A percentile compares a stretch with the other conserved stretches of the same genome.
Conservation (phyloP, 2,113 vertebrate genomes). For the Herpetotheres cachinnans region DNA sequence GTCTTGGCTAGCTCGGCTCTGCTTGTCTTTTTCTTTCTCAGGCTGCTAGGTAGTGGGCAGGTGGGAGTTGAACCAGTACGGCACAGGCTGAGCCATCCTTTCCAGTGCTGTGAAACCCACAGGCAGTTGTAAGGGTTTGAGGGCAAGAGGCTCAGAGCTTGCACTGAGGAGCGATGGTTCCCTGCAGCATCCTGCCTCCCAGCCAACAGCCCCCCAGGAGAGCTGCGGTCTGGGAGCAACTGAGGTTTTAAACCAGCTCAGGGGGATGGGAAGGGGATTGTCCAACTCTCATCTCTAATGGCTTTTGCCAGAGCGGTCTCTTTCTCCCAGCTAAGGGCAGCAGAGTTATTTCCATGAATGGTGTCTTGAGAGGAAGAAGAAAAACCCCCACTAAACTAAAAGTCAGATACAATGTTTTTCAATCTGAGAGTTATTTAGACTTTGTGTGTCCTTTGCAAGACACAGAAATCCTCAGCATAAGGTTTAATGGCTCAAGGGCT, state of each 20-base stretch:
- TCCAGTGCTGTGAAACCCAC: neutral
- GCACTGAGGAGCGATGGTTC: neutral
- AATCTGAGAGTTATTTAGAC: constrained; percentile 54
- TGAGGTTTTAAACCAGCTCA: neutral
- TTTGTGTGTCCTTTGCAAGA: constrained; percentile 19
- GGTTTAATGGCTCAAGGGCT: constrained; percentile 41
- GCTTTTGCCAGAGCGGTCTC: neutral
- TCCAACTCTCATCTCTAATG: neutral
- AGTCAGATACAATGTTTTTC: constrained; percentile 12
- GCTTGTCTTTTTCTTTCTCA: neutral
- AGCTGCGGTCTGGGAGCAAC: neutral
- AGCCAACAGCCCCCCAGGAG: neutral
- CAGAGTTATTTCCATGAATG: neutral
- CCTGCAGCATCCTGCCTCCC: neutral
- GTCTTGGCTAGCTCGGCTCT: neutral
- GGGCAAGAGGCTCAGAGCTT: neutral
- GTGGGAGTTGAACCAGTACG: neutral
- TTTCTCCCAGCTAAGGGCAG: neutral
- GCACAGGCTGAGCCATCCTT: neutral
- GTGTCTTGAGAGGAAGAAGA: neutral
- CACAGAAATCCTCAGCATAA: neutral
- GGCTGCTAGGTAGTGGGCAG: neutral
- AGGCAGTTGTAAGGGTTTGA: neutral
- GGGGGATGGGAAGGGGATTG: neutral
- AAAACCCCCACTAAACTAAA: neutral